Base-by-base conservation (phyloP, 2,888 invertebrate genomes). In the Euphydryas editha region DNA sequence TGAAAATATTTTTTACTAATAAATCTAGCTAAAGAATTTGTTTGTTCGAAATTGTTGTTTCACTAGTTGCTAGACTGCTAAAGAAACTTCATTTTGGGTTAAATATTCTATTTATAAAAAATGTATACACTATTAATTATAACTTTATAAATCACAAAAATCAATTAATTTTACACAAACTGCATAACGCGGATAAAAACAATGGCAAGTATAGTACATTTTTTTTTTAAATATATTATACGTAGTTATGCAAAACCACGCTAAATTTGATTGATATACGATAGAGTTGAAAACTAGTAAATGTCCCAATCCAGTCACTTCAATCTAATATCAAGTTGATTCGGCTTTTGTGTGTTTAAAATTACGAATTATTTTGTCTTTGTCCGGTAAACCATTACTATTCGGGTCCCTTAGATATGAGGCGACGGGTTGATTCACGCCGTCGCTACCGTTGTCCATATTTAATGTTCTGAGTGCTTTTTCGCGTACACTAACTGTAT, bases 401-500 rank as follows among this genome's bases (percentile, higher is more conserved):
- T 81, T 73, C 49, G 62, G 39, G 47, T 17, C 39, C 73, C 70
- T 69, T 70, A 76, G 77, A 83, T 85, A 81, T 82, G 78, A 83
- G 79, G 77, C 70, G 77, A 74, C 75, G 69, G 73, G 72, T 72
- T 20, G 37, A 24, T 61, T 56, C 72, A 72, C 58, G 62, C 44
- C 49, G 68, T 67, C 64, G 44, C 79, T 77, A 72, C 72, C 70
- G 75, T 70, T 79, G 78, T 88, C 77, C 84, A 89, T 89, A 87
- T 88, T 90, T 87, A 87, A 90, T 87, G 84, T 82, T 82, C 81
- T 82, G 85, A 90, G 88, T 87, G 89, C 82, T 82, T 83, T 89
- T 83, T 82, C 83, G 75, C 87, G 89, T 88, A 78, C 69, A 73
- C 76, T 75, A 80, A 79, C 76, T 75, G 74, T 71, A 67, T 70